Conservation (phyloP, 2,888 invertebrate genomes). For the Matsumyia berberina region DNA sequence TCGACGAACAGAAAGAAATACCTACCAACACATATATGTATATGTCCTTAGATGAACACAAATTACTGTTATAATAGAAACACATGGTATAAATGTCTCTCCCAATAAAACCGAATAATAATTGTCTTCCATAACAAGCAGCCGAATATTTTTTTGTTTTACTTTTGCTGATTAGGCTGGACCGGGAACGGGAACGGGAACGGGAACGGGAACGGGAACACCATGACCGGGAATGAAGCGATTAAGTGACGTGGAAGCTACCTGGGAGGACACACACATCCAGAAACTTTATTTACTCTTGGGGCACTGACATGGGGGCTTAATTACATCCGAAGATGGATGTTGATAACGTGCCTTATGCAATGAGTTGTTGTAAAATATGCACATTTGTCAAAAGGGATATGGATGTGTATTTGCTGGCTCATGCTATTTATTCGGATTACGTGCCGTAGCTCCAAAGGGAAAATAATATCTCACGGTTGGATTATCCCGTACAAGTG, state of each 20-base stretch:
- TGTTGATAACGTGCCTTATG: constrained; percentile 19
- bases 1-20: neutral
- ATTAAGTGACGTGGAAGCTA: constrained; percentile 5
- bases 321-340: constrained; percentile 27
- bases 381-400: constrained; percentile 26
- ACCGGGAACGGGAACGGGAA: neutral
- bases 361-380: constrained; percentile 11
- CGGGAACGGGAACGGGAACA: neutral
- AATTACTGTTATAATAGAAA: constrained; percentile 42
- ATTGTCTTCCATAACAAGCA: constrained; percentile 18
- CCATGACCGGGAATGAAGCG: constrained; percentile 14
- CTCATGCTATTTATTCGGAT: constrained; percentile 3
- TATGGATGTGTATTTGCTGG: constrained; percentile 18
- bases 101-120: constrained; percentile 25
- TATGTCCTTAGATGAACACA: constrained; percentile 16
- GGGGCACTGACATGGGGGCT: constrained; percentile 1
- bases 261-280: neutral
- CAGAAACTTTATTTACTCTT: constrained; percentile 1
- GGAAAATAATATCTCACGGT: neutral
- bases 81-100: constrained; percentile 9
- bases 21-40: neutral
- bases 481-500: neutral
- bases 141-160: neutral
- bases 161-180: constrained; percentile 11
- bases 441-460: neutral